These are phyloP conservation scores for Leptodactylus fuscus DNA, from an alignment of 2,113 vertebrate genomes.

Conservation along the genomic window DNA sequence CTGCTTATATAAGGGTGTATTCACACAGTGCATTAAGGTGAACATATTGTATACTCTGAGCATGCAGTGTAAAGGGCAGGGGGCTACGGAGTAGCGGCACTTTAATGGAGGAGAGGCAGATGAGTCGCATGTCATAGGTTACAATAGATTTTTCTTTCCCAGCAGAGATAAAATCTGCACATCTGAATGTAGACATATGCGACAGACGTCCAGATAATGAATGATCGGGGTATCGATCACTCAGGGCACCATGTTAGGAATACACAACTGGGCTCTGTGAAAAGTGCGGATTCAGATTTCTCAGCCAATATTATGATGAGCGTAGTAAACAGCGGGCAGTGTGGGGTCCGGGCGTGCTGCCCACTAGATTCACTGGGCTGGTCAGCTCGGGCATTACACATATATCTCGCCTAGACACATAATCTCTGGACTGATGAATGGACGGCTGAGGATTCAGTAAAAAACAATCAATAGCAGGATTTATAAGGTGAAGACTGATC, in stretches of 20 bases:
- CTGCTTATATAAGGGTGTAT: too few species aligned
- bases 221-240: not conserved
- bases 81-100: too few species aligned
- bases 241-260: not conserved
- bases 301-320: not conserved
- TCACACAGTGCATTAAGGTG: too few species aligned
- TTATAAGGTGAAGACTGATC: slow-evolving; percentile 13
- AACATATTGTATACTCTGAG: not conserved
- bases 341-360: not conserved
- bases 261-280: not conserved
- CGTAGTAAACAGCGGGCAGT: not conserved
- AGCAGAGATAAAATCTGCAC: not conserved
- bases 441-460: slow-evolving; percentile 3
- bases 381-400: not conserved
- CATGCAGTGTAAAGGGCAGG: not conserved
- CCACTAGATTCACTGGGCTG: not conserved
- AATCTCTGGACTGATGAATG: slow-evolving; percentile 20
- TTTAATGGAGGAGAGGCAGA: not conserved
- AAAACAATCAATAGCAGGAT: slow-evolving; percentile 31
- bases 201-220: not conserved
- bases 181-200: too few species aligned
- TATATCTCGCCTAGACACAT: not conserved
- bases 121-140: not conserved
- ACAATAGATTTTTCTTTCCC: not conserved
- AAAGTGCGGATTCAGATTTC: not conserved